Conservation (phyloP, 2,888 invertebrate species). For the Lasioglossum figueresi region DNA sequence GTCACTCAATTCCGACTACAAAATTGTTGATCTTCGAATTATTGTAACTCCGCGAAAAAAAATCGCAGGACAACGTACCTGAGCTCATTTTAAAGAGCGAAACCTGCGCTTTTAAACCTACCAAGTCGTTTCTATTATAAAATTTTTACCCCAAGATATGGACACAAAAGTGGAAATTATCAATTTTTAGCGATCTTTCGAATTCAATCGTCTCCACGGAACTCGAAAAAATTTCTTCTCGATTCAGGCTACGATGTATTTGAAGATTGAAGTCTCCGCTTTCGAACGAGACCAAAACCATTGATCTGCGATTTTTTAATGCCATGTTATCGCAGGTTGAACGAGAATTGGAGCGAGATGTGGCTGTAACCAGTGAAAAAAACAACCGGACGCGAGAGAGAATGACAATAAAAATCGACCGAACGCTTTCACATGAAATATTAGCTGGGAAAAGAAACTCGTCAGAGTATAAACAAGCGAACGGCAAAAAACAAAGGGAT, state of each 20-base stretch:
- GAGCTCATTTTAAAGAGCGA: background rate
- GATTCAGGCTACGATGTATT: background rate
- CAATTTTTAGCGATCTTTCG: too few relatives aligned
- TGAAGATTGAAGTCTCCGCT: background rate
- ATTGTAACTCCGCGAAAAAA: background rate
- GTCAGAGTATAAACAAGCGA: constrained; percentile 16
- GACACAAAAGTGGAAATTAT: too few relatives aligned
- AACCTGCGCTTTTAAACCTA: too few relatives aligned
- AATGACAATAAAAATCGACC: background rate
- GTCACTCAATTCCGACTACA: too few relatives aligned
- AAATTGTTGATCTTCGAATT: too few relatives aligned
- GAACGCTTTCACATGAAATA: background rate
- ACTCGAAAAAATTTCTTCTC: background rate
- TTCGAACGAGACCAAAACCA: background rate
- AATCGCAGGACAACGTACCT: background rate
- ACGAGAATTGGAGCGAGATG: background rate
- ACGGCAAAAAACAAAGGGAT: constrained; percentile 25
- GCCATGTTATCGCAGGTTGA: background rate
- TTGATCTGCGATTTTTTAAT: background rate
- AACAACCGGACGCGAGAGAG: accelerated
- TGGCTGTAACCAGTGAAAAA: background rate
- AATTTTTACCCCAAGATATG: too few relatives aligned
- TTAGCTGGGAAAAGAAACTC: background rate
- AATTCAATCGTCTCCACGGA: too few relatives aligned
- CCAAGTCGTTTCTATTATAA: accelerated